Percentiles rank a stretch among this genome's conserved stretches.
phyloP scores from a whole-genome alignment of 2,888 invertebrate genomes.

The Aphidoletes aphidimyza region DNA sequence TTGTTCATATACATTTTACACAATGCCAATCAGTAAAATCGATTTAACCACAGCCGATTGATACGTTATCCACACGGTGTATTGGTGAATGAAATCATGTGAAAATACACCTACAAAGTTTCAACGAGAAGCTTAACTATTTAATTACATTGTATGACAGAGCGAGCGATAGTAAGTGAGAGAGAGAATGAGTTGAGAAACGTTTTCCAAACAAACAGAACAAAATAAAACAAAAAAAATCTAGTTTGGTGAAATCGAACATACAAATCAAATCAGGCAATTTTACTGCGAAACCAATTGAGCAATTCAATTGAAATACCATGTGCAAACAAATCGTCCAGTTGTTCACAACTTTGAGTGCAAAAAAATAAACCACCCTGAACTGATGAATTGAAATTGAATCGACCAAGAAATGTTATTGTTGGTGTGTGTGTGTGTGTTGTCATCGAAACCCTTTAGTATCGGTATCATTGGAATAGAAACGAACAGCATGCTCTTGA shows the following conservation, averaged over 20 bases:
- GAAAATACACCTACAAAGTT: background rate
- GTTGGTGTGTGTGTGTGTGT: background rate
- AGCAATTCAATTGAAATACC: constrained; percentile 46
- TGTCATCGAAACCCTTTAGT: constrained; percentile 38
- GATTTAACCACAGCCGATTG: background rate
- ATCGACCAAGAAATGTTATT: background rate
- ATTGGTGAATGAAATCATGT: no score
- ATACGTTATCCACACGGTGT: background rate
- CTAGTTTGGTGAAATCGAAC: background rate
- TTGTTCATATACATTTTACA: background rate
- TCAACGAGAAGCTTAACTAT: constrained; percentile 9
- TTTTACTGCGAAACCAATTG: constrained; percentile 11
- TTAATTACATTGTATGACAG: constrained; percentile 47
- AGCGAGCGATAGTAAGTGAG: no score
- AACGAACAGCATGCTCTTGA: constrained; percentile 16
- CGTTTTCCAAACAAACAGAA: no score
- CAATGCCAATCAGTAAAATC: constrained; percentile 15
- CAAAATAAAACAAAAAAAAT: no score
- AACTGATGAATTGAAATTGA: background rate
- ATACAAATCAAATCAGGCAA: constrained; percentile 19
- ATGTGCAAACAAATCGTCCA: background rate
- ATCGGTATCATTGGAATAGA: background rate
- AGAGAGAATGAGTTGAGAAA: background rate
- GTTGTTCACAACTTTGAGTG: background rate
- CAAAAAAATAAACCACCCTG: background rate